Base-by-base conservation (phyloP, 2,888 invertebrate genomes). In the Nebria salina region DNA sequence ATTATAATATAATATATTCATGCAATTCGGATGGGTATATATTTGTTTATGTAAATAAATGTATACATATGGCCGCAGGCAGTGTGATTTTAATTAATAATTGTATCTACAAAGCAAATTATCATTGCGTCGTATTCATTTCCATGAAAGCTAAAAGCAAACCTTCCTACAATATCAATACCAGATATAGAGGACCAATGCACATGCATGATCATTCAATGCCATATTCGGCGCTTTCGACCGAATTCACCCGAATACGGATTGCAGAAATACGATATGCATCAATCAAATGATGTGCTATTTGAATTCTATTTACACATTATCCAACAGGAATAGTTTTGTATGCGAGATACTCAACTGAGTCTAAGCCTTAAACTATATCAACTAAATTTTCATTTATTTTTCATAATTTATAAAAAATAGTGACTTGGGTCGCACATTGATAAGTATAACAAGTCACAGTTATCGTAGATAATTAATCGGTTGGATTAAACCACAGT, bases 41-140 rank as follows among this genome's bases (percentile, higher is more conserved):
- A 81, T 81, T 79, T 79, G 72, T 81, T 75, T 75, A 81, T 81
- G 81, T 81, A 76, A 81, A 81, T 81, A 76, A 81, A 81, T 81
- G 76, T 81, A 76, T 81, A 75, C 76, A 81, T 81, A 81, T 81
- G 76, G 65, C 81, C 81, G 65, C 26, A 41, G 65, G 81, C 81
- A 64, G 2, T 54, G 42, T 81, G 81, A 64, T 81, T 76, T 72
- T 76, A 81, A 81, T 81, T 81, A 81, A 81, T 81, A 81, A 81
- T 76, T 81, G 81, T 76, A 76, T 81, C 68, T 81, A 81, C 81
- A 81, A 81, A 81, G 81, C 72, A 76, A 81, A 81, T 81, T 81
- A 81, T 81, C 76, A 76, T 42, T 66, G 75, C 68, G 43, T 73
- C 79, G 68, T 75, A 79, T 79, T 79, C 75, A 79, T 79, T 79